Conservation (phyloP, 2,888 invertebrate genomes). For the Endotricha flammealis region DNA sequence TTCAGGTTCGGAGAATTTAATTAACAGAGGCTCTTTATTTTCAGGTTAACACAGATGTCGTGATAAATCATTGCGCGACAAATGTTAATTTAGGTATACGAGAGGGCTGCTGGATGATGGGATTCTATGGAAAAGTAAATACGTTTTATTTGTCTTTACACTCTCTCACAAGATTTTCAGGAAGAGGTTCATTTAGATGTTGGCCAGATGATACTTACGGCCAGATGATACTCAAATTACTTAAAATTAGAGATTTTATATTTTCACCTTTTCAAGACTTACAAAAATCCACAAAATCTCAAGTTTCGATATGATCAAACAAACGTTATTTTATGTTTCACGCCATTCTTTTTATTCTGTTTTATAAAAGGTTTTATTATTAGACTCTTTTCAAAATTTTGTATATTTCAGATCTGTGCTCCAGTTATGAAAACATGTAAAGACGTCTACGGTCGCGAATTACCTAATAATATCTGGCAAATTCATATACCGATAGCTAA, state of each 20-base stretch:
- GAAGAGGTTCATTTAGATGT: no score
- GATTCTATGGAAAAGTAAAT: slow-evolving; percentile 63
- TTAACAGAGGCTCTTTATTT: slow-evolving; percentile 26
- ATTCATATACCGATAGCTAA: slow-evolving; percentile 50
- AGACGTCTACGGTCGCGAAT: slow-evolving; percentile 59
- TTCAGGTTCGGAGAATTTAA: slow-evolving; percentile 17
- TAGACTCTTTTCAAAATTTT: slow-evolving; percentile 7
- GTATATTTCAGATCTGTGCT: slow-evolving; percentile 52
- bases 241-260: no score
- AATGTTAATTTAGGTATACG: slow-evolving; percentile 62
- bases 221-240: no score
- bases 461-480: slow-evolving; percentile 62
- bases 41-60: slow-evolving; percentile 62
- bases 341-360: no score
- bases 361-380: no score
- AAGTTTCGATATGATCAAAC: no score
- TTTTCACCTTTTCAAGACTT: no score
- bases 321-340: no score
- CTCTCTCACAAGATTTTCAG: no score
- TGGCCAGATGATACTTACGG: no score
- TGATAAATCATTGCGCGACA: slow-evolving; percentile 67
- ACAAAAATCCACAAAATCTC: no score
- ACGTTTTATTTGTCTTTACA: no score
- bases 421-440: slow-evolving; percentile 60
- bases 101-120: slow-evolving; percentile 48